Conservation (phyloP, 2,888 invertebrate genomes). For the Fragum fragum region DNA sequence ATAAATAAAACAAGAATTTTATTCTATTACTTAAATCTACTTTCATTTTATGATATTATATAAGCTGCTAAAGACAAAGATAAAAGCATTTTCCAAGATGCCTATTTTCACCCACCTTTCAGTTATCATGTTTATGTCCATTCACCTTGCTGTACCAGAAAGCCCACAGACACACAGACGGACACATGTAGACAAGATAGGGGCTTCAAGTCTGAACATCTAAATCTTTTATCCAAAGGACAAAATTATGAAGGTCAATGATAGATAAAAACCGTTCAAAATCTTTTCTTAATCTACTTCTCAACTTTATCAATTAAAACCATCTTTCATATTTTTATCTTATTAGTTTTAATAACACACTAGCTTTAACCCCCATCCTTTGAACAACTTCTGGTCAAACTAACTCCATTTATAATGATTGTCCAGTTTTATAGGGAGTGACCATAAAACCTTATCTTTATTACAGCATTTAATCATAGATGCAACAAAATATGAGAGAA, state of each 20-base stretch:
- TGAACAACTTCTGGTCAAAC: neutral
- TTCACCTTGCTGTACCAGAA: neutral
- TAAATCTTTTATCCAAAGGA: constrained; percentile 3
- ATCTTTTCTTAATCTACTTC: constrained; percentile 5
- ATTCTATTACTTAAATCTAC: no score
- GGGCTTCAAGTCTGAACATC: constrained; percentile 17
- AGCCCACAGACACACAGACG: constrained; percentile 1
- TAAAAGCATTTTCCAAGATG: no score
- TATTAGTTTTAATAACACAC: constrained; percentile 28
- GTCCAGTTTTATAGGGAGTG: neutral
- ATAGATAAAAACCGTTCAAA: constrained; percentile 27
- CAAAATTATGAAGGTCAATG: constrained; percentile 18
- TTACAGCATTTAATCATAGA: neutral
- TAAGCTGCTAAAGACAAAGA: no score
- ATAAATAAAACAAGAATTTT: no score
- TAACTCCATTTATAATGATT: neutral
- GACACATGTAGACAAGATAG: neutral
- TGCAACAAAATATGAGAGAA: neutral
- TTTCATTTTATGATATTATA: no score
- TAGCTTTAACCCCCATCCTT: constrained; percentile 8
- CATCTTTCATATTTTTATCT: constrained; percentile 30
- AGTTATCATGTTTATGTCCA: constrained; percentile 19
- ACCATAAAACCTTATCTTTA: neutral
- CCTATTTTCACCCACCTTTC: constrained; percentile 20
- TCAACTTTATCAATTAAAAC: constrained; percentile 18